Percentiles rank a stretch among this genome's conserved stretches.
Evolutionary conservation across 2,888 invertebrate species (phyloP).

Genomic region (Dynastes hyllus): DNA sequence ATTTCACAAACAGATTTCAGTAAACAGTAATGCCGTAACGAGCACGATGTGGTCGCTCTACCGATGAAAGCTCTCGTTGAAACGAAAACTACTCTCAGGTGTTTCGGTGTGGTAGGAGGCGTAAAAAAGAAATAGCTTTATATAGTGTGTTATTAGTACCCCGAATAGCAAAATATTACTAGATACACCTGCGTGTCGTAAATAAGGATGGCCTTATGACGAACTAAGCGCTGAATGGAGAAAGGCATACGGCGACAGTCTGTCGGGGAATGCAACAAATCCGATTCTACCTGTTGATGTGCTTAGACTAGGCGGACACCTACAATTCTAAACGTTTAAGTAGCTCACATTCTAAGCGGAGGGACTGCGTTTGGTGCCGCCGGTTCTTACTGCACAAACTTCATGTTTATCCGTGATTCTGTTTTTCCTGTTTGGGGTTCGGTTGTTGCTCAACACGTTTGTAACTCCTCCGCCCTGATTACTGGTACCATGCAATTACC

Average conservation of each 20-base stretch:
- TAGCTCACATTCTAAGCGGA: conserved; percentile 50
- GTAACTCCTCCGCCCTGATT: conserved; percentile 20
- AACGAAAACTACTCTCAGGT: conserved; percentile 62
- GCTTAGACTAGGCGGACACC: conserved; percentile 51
- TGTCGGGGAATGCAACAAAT: conserved; percentile 71
- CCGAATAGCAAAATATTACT: conserved; percentile 61
- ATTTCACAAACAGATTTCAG: conserved; percentile 53
- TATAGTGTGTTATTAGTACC: conserved; percentile 67
- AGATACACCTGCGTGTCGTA: conserved; percentile 65
- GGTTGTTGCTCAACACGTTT: conserved; percentile 33
- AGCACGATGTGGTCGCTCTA: conserved; percentile 25
- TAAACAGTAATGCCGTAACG: conserved; percentile 19
- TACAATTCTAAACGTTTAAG: conserved; percentile 40
- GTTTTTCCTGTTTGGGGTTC: conserved; percentile 40
- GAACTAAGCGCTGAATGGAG: conserved; percentile 60
- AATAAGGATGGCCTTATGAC: conserved; percentile 55
- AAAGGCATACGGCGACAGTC: conserved; percentile 67
- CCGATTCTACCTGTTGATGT: conserved; percentile 68
- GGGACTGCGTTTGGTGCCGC: conserved; percentile 26
- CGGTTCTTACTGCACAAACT: conserved; percentile 43
- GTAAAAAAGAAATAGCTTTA: conserved; percentile 69
- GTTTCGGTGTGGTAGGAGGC: conserved; percentile 66
- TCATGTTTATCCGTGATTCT: conserved; percentile 35
- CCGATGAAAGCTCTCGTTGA: conserved; percentile 60
- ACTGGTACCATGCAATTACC: not conserved